Evolutionary conservation across 2,888 invertebrate species (phyloP).

Genomic region (Allophyes oxyacanthae): DNA sequence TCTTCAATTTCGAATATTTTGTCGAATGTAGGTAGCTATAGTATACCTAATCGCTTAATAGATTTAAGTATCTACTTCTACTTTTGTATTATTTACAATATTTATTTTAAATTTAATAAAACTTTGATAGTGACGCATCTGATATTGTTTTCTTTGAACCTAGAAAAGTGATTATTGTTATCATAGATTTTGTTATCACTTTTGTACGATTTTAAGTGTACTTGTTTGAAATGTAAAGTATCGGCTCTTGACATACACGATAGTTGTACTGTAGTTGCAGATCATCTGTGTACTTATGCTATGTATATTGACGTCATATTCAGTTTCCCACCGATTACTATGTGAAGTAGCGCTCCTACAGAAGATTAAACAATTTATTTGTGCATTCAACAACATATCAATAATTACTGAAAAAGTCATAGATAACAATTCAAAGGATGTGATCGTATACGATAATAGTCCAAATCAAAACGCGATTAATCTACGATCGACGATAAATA

Average conservation of each 20-base stretch:
- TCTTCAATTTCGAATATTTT: slow-evolving; percentile 31
- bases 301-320: slow-evolving; percentile 5
- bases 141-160: slow-evolving; percentile 46
- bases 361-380: background rate
- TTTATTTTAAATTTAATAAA: slow-evolving; percentile 56
- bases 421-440: slow-evolving; percentile 34
- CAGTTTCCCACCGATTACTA: slow-evolving; percentile 3
- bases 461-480: slow-evolving; percentile 67
- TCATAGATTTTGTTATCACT: slow-evolving; percentile 36
- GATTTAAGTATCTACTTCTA: slow-evolving; percentile 13
- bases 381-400: slow-evolving; percentile 3
- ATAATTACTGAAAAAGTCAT: slow-evolving; percentile 34
- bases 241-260: slow-evolving; percentile 15
- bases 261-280: slow-evolving; percentile 15
- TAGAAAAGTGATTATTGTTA: slow-evolving; percentile 31
- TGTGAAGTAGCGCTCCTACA: slow-evolving; percentile 3
- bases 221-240: slow-evolving; percentile 28
- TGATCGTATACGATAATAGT: slow-evolving; percentile 47
- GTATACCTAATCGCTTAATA: slow-evolving; percentile 21
- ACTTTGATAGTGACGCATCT: slow-evolving; percentile 33
- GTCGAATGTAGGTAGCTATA: slow-evolving; percentile 27
- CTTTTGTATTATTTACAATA: slow-evolving; percentile 32
- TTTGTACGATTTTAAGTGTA: slow-evolving; percentile 5
- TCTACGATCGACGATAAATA: slow-evolving; percentile 63
- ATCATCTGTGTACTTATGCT: slow-evolving; percentile 14